Conservation (phyloP, 2,797 vertebrate genomes). For the Etheostoma perlongum region DNA sequence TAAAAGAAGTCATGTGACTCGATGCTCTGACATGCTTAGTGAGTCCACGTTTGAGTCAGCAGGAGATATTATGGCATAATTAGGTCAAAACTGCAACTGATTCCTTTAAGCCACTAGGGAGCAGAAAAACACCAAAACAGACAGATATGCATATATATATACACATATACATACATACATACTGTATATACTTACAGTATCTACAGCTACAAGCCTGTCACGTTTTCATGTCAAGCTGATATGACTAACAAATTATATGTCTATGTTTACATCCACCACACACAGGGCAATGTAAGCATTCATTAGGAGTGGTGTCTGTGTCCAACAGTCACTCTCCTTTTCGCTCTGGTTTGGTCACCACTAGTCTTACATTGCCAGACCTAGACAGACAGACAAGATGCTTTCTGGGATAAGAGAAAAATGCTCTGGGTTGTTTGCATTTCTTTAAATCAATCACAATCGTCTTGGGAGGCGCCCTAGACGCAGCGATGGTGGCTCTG, state of each 20-base stretch:
- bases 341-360: no score
- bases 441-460: no score
- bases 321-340: neutral
- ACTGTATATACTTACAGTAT: no score
- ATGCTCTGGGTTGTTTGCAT: no score
- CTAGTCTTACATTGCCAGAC: no score
- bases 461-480: no score
- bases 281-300: neutral
- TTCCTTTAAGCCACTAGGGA: constrained; percentile 25
- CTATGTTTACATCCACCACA: neutral
- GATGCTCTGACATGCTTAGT: constrained; percentile 54
- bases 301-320: neutral
- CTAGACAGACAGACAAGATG: no score
- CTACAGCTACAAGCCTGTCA: neutral
- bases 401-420: no score
- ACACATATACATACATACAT: no score
- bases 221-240: neutral
- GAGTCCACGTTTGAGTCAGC: constrained; percentile 55
- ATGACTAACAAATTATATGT: neutral
- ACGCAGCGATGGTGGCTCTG: no score
- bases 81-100: constrained; percentile 23
- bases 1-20: constrained; percentile 67
- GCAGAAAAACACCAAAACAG: constrained; percentile 13
- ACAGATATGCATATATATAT: neutral
- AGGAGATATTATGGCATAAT: constrained; percentile 62